Percentiles rank a stretch among this genome's conserved stretches.
phyloP scores from a whole-genome alignment of 2,888 invertebrate species.

The Gari tellinella region DNA sequence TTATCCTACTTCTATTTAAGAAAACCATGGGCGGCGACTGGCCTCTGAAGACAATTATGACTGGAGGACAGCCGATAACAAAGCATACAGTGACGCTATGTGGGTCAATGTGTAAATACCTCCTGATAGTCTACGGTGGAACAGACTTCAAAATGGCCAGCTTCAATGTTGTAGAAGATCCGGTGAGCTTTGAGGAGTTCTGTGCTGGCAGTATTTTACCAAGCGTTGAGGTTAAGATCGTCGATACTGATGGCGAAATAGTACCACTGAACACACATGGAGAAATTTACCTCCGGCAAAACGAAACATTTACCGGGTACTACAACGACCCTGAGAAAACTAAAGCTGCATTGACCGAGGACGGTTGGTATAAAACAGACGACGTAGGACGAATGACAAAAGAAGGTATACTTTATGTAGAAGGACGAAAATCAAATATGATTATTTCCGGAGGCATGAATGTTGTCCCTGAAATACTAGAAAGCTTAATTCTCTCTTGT shows the following conservation, averaged over 20 bases:
- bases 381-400: constrained; percentile 37
- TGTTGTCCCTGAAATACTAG: constrained; percentile 38
- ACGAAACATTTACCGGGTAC: constrained; percentile 23
- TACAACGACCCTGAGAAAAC: constrained; percentile 41
- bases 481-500: constrained; percentile 17
- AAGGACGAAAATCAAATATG: constrained; percentile 34
- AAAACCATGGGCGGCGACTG: too few species aligned
- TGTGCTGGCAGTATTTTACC: constrained; percentile 10
- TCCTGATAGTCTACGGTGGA: constrained; percentile 17
- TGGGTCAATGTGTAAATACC: constrained; percentile 1
- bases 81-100: background rate
- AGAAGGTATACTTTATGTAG: constrained; percentile 29
- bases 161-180: background rate
- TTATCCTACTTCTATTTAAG: too few species aligned
- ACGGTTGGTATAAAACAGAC: constrained; percentile 48
- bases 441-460: constrained; percentile 38
- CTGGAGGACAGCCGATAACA: constrained; percentile 3
- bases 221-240: constrained; percentile 36
- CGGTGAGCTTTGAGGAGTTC: constrained; percentile 16
- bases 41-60: background rate
- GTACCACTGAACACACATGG: constrained; percentile 27
- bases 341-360: constrained; percentile 1
- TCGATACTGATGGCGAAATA: constrained; percentile 12
- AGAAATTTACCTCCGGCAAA: constrained; percentile 34
- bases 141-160: constrained; percentile 12